phyloP scores from a whole-genome alignment of 1,140 invertebrate species.

The Drosophila carrolli region DNA sequence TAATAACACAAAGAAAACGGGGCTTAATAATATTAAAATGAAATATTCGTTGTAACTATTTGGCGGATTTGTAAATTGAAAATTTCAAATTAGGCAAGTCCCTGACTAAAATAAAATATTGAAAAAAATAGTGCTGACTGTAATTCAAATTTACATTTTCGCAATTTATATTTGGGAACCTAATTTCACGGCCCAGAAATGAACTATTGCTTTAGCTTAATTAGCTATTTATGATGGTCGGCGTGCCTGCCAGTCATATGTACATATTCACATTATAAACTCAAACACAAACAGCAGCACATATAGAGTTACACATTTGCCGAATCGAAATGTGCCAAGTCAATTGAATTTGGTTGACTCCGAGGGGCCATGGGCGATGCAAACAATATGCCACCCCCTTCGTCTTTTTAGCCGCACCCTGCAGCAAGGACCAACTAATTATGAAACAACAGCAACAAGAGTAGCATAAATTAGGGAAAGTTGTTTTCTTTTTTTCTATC shows the following conservation, averaged over 20 bases:
- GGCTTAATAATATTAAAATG: no score
- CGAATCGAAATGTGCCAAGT: slow-evolving; percentile 58
- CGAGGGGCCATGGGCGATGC: slow-evolving; percentile 28
- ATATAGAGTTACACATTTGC: slow-evolving; percentile 32
- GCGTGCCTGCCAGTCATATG: slow-evolving; percentile 31
- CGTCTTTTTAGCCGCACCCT: slow-evolving; percentile 23
- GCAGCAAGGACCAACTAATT: slow-evolving; percentile 49
- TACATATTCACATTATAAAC: slow-evolving; percentile 16
- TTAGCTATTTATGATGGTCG: slow-evolving; percentile 69
- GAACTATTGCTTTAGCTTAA: slow-evolving; percentile 50
- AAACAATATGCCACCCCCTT: slow-evolving; percentile 28
- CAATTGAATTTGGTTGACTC: slow-evolving; percentile 63
- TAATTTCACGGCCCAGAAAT: slow-evolving; percentile 11
- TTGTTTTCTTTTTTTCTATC: background rate
- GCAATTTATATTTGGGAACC: slow-evolving; percentile 14
- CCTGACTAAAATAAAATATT: no score
- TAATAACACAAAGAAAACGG: no score
- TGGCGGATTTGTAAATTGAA: background rate
- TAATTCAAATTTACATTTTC: slow-evolving; percentile 23
- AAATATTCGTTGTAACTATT: no score
- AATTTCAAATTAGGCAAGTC: no score
- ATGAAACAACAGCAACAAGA: slow-evolving; percentile 53
- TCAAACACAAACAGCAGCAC: slow-evolving; percentile 13
- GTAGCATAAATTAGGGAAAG: slow-evolving; percentile 48
- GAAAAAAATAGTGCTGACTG: slow-evolving; percentile 8